Evolutionary conservation across 2,113 vertebrate genomes (phyloP).

Genomic region (Calyptomena viridis): DNA sequence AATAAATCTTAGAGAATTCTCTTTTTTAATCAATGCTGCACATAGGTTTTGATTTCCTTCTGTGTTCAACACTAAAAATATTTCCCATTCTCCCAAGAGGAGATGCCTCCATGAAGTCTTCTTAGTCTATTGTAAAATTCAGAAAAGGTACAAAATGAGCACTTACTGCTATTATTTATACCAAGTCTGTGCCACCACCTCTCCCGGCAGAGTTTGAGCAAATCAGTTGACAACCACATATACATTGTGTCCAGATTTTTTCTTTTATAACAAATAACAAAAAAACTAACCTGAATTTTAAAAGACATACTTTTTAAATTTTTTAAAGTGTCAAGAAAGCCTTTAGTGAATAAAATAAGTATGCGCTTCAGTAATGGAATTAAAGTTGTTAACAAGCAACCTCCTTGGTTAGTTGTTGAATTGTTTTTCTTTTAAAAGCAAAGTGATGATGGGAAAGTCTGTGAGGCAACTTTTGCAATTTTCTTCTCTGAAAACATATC

Average conservation of each 20-base stretch:
- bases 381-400: background rate
- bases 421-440: background rate
- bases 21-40: background rate
- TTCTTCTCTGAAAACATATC: background rate
- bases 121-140: background rate
- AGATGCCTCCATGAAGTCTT: background rate
- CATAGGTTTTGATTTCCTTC: background rate
- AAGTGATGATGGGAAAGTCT: rapidly evolving
- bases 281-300: background rate
- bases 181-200: background rate
- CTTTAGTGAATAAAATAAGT: background rate
- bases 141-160: background rate
- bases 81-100: background rate
- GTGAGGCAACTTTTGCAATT: background rate
- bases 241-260: background rate
- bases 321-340: background rate
- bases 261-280: background rate
- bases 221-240: background rate
- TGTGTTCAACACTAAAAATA: background rate
- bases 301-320: background rate
- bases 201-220: background rate
- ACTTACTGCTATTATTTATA: background rate
- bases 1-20: background rate
- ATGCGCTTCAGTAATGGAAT: background rate
- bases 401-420: background rate